Evolutionary conservation across 2,113 vertebrate genomes (phyloP).

Genomic region (Sisor rabdophorus): DNA sequence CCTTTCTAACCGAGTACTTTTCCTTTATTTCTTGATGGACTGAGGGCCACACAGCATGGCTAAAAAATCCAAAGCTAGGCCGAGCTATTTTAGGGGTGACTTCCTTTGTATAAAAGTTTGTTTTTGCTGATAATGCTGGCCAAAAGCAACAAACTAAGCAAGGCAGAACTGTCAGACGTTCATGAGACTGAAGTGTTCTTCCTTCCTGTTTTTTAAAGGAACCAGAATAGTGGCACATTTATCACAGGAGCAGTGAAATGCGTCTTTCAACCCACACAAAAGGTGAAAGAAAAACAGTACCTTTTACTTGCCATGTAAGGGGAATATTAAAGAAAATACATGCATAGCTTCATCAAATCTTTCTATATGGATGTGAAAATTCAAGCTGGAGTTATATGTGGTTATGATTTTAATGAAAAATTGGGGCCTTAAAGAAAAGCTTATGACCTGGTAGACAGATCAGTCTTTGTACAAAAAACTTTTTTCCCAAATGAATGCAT

Average conservation of each 20-base stretch:
- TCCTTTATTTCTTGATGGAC: conserved; percentile 51
- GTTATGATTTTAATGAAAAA: conserved; percentile 41
- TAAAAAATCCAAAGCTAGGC: conserved; percentile 50
- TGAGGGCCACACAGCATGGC: conserved; percentile 66
- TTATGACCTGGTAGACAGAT: conserved; percentile 48
- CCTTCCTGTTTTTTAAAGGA: conserved; percentile 61
- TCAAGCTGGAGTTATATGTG: conserved; percentile 30
- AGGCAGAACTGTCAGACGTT: conserved; percentile 55
- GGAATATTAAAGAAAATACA: conserved; percentile 48
- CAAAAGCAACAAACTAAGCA: conserved; percentile 66
- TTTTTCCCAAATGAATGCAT: conserved; percentile 45
- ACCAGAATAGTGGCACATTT: conserved; percentile 49
- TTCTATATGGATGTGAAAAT: conserved; percentile 48
- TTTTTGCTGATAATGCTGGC: conserved; percentile 63
- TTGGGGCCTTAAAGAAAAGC: conserved; percentile 41
- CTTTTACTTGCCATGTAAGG: conserved; percentile 41
- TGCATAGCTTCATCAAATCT: conserved; percentile 25
- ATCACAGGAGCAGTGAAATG: conserved; percentile 46
- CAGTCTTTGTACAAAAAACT: conserved; percentile 35
- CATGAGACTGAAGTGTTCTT: conserved; percentile 60
- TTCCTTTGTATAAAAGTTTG: conserved; percentile 69
- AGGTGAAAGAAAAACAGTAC: conserved; percentile 47
- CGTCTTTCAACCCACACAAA: conserved; percentile 13
- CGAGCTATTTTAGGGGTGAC: conserved; percentile 67
- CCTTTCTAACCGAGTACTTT: conserved; percentile 26